Evolutionary conservation across 2,888 invertebrate species (phyloP).

Genomic region (Anagyrus pseudococci): DNA sequence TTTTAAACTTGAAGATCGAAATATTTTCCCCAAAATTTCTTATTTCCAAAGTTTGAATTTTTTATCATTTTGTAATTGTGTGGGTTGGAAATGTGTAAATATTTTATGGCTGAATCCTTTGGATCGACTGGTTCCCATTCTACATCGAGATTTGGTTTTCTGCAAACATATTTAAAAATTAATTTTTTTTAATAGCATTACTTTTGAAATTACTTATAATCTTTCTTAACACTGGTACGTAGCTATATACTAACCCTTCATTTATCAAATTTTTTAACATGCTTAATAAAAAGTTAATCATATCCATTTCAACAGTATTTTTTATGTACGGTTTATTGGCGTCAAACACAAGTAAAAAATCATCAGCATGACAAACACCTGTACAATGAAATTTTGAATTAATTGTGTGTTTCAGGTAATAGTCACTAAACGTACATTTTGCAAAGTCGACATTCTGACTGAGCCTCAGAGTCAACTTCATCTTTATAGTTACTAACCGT

Average conservation of each 20-base stretch:
- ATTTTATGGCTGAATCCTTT: neutral
- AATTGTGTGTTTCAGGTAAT: no score
- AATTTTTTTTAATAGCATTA: no score
- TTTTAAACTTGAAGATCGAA: no score
- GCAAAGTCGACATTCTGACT: no score
- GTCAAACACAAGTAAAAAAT: conserved; percentile 64
- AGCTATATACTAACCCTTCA: conserved; percentile 25
- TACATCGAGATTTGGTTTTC: neutral
- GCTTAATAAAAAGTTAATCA: conserved; percentile 65
- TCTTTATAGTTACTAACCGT: conserved; percentile 1
- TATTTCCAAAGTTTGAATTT: conserved; percentile 10
- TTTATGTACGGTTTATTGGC: conserved; percentile 53
- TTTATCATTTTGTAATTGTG: conserved; percentile 2
- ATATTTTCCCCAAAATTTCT: conserved; percentile 9
- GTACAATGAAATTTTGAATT: no score
- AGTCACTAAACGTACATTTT: no score
- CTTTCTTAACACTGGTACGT: no score
- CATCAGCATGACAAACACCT: conserved; percentile 72
- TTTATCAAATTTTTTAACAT: conserved; percentile 66
- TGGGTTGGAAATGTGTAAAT: neutral
- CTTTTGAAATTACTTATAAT: no score
- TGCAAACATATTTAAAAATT: no score
- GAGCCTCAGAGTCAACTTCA: no score
- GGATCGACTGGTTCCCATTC: conserved; percentile 9
- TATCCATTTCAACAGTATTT: conserved; percentile 62